phyloP scores from a whole-genome alignment of 1,140 invertebrate species.

The Bathynomus jamesi region DNA sequence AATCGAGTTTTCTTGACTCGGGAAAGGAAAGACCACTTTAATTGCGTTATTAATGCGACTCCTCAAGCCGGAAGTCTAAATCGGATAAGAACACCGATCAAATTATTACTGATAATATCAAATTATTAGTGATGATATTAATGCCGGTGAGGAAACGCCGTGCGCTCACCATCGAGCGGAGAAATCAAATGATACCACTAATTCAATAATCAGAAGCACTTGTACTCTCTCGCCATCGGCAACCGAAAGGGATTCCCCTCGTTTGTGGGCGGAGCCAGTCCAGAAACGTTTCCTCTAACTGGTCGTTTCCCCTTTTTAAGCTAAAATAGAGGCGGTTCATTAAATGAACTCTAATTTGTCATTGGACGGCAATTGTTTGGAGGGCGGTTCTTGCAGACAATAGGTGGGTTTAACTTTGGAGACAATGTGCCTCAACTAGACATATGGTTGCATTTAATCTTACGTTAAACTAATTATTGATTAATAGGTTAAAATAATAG shows the following conservation, averaged over 20 bases:
- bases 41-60: slow-evolving; percentile 32
- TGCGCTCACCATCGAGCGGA: slow-evolving; percentile 37
- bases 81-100: slow-evolving; percentile 37
- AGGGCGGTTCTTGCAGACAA: not conserved
- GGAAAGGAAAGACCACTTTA: slow-evolving; percentile 6
- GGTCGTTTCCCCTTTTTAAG: not conserved
- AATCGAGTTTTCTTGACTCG: not conserved
- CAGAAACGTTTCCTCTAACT: not conserved
- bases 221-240: not conserved
- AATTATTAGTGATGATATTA: slow-evolving; percentile 39
- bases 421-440: not conserved
- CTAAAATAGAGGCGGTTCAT: not conserved
- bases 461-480: slow-evolving; percentile 1
- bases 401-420: not conserved
- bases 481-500: slow-evolving; percentile 1
- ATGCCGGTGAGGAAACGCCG: slow-evolving; percentile 35
- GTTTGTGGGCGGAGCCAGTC: not conserved
- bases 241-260: not conserved
- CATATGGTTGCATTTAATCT: not conserved
- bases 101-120: slow-evolving; percentile 39
- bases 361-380: not conserved
- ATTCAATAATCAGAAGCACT: slow-evolving; percentile 38
- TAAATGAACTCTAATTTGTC: not conserved
- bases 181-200: slow-evolving; percentile 39
- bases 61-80: slow-evolving; percentile 33